Base-by-base conservation (phyloP, 2,113 vertebrate species). In the Speoplatyrhinus poulsoni region DNA sequence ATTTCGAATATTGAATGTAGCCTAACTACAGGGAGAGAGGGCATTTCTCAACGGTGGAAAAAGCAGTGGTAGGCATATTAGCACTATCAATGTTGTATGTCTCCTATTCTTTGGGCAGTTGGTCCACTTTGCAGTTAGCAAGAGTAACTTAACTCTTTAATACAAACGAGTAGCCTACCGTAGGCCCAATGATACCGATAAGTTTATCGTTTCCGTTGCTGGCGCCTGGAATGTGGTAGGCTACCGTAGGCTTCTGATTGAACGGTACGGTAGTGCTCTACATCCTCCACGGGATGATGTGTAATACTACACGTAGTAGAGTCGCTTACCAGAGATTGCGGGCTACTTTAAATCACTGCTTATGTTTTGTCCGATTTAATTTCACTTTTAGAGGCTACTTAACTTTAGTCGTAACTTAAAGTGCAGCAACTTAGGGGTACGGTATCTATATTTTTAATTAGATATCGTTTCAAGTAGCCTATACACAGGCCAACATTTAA, bases 201-300 rank as follows among this genome's bases (percentile, higher is more conserved):
- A 64, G 66, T 47, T 3, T 62, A 13, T 36, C 32, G 69, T 70
- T 76, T 81, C 75, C 74, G 73, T 62, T 46, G 73, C 72, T 69
- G 65, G 67, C 46, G 80, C 60, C 65, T 41, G 7, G 33, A 26
- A 33, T 57, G 46, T 36, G n/a, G 49, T 46, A 6, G 26, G 26
- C 26, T 26, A 3, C 71, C 26, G 26, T 3, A 47, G n/a, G 62
- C 6, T 4, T 60, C 74, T 65, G 74, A 60, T 73, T 11, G 68
- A 82, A 72, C 26, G 76, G 72, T 73, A 65, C 10, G 64, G 65
- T 84, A 17, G n/a, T 54, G 15, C 4, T 62, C 61, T 10, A 83
- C 88, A 85, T 85, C 90, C 82, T 82, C 75, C 41, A 64, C 60
- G 63, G 76, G 75, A 79, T 83, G 80, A 77, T 64, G 63, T 56